These are phyloP conservation scores for Mus spicilegus DNA, from an alignment of 2,113 vertebrate genomes.

Conservation along the genomic window DNA sequence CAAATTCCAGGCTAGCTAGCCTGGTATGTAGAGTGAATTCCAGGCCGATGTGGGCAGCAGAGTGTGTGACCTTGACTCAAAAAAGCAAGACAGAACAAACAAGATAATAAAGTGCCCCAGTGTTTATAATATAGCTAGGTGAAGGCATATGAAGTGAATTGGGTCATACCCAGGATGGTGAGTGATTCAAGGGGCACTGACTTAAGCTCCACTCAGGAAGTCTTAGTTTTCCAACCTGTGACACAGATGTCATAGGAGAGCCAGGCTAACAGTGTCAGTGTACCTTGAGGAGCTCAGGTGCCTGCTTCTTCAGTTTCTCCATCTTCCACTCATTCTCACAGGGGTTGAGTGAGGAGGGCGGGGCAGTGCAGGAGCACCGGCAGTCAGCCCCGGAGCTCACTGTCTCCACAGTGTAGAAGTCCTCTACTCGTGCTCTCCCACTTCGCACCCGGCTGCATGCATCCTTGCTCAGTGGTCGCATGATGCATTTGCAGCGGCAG, in stretches of 20 bases:
- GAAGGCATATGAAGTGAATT: background rate
- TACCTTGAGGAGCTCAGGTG: constrained; percentile 96
- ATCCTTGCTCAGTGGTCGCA: constrained; percentile 95
- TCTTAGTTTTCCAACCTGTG: background rate
- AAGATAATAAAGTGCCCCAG: background rate
- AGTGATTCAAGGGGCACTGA: no score
- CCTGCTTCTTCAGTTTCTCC: constrained; percentile 98
- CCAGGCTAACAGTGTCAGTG: background rate
- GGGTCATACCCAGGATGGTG: background rate
- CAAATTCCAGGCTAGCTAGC: background rate
- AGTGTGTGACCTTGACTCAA: background rate
- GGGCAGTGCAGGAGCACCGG: constrained; percentile 95
- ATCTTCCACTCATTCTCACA: constrained; percentile 98
- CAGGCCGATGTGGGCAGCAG: background rate
- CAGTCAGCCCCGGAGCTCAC: constrained; percentile 96
- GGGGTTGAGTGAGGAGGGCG: constrained; percentile 96
- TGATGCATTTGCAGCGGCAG: constrained; percentile 98
- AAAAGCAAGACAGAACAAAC: background rate
- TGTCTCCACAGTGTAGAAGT: constrained; percentile 98
- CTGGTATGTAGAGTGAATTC: background rate
- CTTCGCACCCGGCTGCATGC: constrained; percentile 92
- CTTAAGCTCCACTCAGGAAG: background rate
- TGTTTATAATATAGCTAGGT: background rate
- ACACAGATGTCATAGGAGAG: background rate
- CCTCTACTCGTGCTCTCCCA: constrained; percentile 91